Conservation (phyloP, 2,113 vertebrate genomes). For the Myodes glareolus region DNA sequence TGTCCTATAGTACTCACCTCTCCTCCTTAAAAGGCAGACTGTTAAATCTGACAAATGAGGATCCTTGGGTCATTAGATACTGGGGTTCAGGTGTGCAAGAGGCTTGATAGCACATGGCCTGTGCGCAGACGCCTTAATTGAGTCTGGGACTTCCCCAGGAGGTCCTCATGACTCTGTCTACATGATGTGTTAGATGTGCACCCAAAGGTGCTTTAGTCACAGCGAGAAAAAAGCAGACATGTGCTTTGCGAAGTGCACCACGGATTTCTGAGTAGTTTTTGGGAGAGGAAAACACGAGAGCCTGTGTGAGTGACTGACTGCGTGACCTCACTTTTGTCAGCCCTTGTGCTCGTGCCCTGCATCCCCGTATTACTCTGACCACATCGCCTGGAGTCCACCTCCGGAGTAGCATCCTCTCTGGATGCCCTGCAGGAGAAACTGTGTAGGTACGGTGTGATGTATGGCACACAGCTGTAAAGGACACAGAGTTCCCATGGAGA, state of each 20-base stretch:
- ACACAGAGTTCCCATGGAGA: not conserved
- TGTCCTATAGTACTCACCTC: not conserved
- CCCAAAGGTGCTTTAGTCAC: conserved; percentile 29
- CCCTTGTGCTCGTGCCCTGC: not conserved
- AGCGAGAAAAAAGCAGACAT: conserved; percentile 22
- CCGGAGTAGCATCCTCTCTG: not conserved
- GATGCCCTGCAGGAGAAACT: not conserved
- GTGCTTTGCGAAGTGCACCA: not conserved
- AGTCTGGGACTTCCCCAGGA: conserved; percentile 62
- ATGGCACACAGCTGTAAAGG: fast-evolving
- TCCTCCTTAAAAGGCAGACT: conserved; percentile 44
- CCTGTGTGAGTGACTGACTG: not conserved
- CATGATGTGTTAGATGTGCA: conserved; percentile 51
- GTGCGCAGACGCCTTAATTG: conserved; percentile 65
- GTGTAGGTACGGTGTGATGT: fast-evolving
- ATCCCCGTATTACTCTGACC: not conserved
- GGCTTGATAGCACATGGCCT: conserved; percentile 67
- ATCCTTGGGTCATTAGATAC: conserved; percentile 61
- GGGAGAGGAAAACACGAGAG: not conserved
- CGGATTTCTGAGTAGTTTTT: not conserved
- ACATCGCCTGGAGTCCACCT: not conserved
- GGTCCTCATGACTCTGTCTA: conserved; percentile 64
- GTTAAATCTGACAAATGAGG: conserved; percentile 61
- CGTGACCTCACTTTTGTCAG: not conserved
- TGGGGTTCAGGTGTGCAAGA: conserved; percentile 76